Percentiles rank a stretch among this genome's conserved stretches.
phyloP scores from a whole-genome alignment of 2,888 invertebrate genomes.

The Gryllus longicercus region DNA sequence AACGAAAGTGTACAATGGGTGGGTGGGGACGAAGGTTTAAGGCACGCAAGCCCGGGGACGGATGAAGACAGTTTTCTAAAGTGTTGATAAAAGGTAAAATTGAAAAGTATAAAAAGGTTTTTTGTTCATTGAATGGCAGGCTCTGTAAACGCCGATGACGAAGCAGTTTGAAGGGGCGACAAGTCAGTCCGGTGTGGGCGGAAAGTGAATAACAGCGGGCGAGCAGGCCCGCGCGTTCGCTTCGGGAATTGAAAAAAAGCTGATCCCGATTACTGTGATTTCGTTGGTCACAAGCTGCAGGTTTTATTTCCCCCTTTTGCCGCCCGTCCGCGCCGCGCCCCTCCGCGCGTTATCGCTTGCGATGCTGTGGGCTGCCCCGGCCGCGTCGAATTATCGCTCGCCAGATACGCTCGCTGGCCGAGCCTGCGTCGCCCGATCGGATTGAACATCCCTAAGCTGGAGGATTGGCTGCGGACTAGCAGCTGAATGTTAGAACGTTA shows the following conservation, averaged over 20 bases:
- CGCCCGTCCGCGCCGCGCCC: not conserved
- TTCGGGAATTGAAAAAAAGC: conserved; percentile 17
- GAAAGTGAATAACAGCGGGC: not conserved
- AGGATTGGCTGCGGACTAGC: too few species aligned
- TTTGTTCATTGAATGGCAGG: conserved; percentile 10
- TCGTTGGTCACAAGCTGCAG: not conserved
- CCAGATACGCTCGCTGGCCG: too few species aligned
- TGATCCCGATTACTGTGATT: conserved; percentile 10
- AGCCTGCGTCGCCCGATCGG: too few species aligned
- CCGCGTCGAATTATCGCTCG: too few species aligned
- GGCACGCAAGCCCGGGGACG: not conserved
- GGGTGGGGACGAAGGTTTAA: not conserved
- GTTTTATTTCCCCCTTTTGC: not conserved
- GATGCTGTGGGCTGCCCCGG: too few species aligned
- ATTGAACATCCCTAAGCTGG: too few species aligned
- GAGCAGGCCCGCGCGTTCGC: not conserved
- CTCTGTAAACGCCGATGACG: not conserved
- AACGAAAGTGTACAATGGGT: not conserved
- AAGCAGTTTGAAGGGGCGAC: not conserved
- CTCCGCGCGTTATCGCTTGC: too few species aligned
- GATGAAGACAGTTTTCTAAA: conserved; percentile 17
- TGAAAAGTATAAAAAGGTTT: conserved; percentile 17
- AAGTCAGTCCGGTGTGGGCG: not conserved
- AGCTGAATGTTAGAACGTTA: too few species aligned
- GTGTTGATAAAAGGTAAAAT: conserved; percentile 17